Evolutionary conservation across 2,113 vertebrate species (phyloP), one percentile per base, ranked within the genome.

Genomic region (Proteles cristata): DNA sequence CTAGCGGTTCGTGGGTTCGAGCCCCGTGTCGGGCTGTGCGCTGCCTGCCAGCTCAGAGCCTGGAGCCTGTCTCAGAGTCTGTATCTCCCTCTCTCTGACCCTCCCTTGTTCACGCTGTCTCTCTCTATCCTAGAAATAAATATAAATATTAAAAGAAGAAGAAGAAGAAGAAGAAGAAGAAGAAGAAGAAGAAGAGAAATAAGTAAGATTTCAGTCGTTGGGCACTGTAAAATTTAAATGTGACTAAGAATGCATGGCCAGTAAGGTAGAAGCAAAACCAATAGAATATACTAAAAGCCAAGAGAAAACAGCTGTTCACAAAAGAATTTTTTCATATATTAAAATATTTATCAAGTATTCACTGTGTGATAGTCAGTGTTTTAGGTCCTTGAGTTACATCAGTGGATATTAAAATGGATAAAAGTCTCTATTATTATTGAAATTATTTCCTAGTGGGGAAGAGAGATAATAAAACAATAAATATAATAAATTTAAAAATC

Each of bases 341-440:
- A 58, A n/a, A n/a, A 45, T 43, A 55, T n/a, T 79, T 48, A 69
- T n/a, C 15, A 15, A 61, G 28, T 10, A 35, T 55, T 16, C 33
- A 16, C 5, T 11, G 28, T 33, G 50, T 48, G 63, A 45, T 14
- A 65, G 55, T 39, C 58, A 16, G 80, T 94, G 79, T 73, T 7
- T n/a, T 48, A 82, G 39, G 19, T 93, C 90, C 76, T 76, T 39
- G n/a, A 14, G 3, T 31, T 73, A 10, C 1, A 1, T 17, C 48
- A 43, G 0, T 48, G 88, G 71, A 28, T 1, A 50, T 19, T 35
- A 63, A 96, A 4, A 7, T 2, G 80, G 69, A 85, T 65, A 90
- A 0, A 82, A 8, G 85, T 71, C 0, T 3, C 4, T 55, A 0
- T 17, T 84, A 66, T 80, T 0, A 66, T 28, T 11, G 43, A 68